These are phyloP conservation scores for Lucilia cuprina DNA, from an alignment of 1,140 invertebrate species.

Conservation along the genomic window DNA sequence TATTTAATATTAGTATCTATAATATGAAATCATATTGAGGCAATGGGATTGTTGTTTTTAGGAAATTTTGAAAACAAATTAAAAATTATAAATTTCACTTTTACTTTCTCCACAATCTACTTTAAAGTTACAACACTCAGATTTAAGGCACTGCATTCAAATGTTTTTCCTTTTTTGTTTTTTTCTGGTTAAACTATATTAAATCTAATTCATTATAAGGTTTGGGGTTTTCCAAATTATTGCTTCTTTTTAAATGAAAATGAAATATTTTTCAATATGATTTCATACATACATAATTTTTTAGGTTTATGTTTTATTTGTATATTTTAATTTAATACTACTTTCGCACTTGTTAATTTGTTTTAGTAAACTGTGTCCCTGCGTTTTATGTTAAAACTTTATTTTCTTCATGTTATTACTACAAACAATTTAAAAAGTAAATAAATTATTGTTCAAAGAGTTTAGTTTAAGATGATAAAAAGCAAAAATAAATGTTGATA, in stretches of 20 bases:
- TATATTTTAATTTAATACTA: neutral
- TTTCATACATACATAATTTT: conserved; percentile 15
- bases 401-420: neutral
- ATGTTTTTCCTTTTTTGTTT: neutral
- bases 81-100: neutral
- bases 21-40: conserved; percentile 31
- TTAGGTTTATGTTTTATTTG: neutral
- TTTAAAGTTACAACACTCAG: conserved; percentile 13
- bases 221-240: neutral
- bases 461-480: too few species aligned
- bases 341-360: neutral
- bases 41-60: neutral
- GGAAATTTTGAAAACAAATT: neutral
- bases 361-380: conserved; percentile 22
- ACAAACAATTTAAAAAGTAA: neutral
- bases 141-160: conserved; percentile 28
- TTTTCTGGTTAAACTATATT: neutral
- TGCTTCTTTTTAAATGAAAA: neutral
- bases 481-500: too few species aligned
- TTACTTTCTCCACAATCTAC: neutral
- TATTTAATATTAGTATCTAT: neutral
- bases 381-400: neutral
- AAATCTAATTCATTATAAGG: neutral
- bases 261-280: conserved; percentile 17
- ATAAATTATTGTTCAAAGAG: neutral